phyloP scores from a whole-genome alignment of 2,888 invertebrate species.

The Odontothrips loti region DNA sequence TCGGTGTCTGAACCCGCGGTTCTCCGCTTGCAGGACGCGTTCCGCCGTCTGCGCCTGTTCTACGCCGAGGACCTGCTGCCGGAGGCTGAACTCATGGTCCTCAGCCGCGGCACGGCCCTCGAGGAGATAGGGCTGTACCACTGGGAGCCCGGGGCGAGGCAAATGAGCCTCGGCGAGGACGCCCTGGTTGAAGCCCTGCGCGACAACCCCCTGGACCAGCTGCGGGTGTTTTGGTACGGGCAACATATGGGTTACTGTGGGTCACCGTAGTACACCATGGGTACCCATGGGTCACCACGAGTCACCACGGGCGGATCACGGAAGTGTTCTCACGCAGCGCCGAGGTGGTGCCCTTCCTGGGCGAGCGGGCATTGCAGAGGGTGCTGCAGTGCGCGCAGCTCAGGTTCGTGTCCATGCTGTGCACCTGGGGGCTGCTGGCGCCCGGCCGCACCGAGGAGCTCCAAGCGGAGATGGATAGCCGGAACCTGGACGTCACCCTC shows the following conservation, averaged over 20 bases:
- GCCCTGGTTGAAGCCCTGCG: neutral
- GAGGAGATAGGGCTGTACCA: neutral
- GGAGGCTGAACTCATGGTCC: neutral
- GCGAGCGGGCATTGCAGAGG: neutral
- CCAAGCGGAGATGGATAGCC: neutral
- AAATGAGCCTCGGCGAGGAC: neutral
- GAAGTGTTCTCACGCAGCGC: neutral
- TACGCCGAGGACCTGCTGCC: neutral
- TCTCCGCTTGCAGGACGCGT: neutral
- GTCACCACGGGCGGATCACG: no score
- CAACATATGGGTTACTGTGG: no score
- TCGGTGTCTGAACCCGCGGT: neutral
- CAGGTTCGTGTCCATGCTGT: neutral
- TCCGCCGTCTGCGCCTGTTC: neutral
- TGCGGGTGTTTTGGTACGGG: neutral
- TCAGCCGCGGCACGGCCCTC: neutral
- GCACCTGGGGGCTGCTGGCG: neutral
- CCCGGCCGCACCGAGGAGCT: neutral
- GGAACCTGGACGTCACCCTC: slow-evolving; percentile 1
- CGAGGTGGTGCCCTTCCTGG: neutral
- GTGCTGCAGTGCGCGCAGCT: neutral
- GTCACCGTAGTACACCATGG: no score
- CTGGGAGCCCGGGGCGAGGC: neutral
- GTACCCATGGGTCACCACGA: no score
- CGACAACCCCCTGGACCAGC: neutral